phyloP scores from a whole-genome alignment of 2,888 invertebrate genomes.

The Euplexia lucipara region DNA sequence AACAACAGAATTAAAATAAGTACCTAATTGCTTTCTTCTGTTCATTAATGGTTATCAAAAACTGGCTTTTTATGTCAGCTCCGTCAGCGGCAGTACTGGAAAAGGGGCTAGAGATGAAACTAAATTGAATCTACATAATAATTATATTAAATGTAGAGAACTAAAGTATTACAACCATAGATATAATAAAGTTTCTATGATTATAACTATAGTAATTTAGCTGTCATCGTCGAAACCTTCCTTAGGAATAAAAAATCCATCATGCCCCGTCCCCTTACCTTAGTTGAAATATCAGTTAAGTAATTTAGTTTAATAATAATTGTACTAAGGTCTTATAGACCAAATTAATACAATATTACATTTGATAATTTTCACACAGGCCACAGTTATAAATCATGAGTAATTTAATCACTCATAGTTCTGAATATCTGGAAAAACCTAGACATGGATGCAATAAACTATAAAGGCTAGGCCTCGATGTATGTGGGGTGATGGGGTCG shows the following conservation, averaged over 20 bases:
- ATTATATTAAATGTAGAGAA: too few relatives aligned
- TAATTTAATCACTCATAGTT: slow-evolving; percentile 15
- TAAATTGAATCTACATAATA: too few relatives aligned
- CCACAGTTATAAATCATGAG: slow-evolving; percentile 13
- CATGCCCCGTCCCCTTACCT: neutral
- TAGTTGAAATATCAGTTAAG: too few relatives aligned
- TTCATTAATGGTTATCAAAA: neutral
- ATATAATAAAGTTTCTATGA: too few relatives aligned
- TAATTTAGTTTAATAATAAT: neutral
- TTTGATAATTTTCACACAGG: neutral
- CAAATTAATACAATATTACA: neutral
- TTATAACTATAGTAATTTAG: slow-evolving; percentile 5
- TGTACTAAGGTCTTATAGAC: too few relatives aligned
- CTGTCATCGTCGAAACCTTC: neutral
- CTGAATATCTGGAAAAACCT: slow-evolving; percentile 73
- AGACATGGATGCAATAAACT: slow-evolving; percentile 75
- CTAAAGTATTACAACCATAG: too few relatives aligned
- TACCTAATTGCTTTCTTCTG: slow-evolving; percentile 25
- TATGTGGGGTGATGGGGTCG: slow-evolving; percentile 56
- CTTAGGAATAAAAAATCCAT: slow-evolving; percentile 10
- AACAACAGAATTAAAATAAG: slow-evolving; percentile 10
- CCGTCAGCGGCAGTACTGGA: neutral
- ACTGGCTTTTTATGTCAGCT: neutral
- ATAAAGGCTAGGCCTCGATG: slow-evolving; percentile 70
- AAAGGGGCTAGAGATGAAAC: neutral